Evolutionary conservation across 2,888 invertebrate genomes (phyloP).

Genomic region (Xestia rhomboidea): DNA sequence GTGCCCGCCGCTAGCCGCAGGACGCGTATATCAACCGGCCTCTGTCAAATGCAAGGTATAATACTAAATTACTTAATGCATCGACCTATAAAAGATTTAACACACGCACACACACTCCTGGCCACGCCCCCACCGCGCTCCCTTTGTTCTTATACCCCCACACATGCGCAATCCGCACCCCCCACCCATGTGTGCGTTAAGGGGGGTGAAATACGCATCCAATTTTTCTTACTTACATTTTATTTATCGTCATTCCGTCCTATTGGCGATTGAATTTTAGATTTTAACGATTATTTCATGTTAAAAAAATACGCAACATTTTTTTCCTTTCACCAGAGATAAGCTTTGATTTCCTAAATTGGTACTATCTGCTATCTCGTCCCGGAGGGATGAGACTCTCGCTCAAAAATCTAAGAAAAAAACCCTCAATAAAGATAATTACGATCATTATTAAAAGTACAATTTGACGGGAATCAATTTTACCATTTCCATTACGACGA

Average conservation of each 20-base stretch:
- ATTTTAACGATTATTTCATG: slow-evolving; percentile 75
- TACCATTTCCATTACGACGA: slow-evolving; percentile 85
- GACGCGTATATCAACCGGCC: slow-evolving; percentile 67
- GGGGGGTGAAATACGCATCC: slow-evolving; percentile 81
- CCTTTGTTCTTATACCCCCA: slow-evolving; percentile 82
- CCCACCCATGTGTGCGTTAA: slow-evolving; percentile 75
- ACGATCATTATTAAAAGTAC: slow-evolving; percentile 85
- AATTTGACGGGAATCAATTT: slow-evolving; percentile 87
- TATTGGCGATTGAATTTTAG: slow-evolving; percentile 73
- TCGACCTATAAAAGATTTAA: slow-evolving; percentile 90
- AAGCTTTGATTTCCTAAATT: slow-evolving; percentile 65
- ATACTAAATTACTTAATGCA: slow-evolving; percentile 90
- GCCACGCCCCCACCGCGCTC: slow-evolving; percentile 79
- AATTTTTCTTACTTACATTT: slow-evolving; percentile 85
- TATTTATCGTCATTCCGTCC: slow-evolving; percentile 73
- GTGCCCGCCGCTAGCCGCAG: slow-evolving; percentile 22
- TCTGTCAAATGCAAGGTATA: slow-evolving; percentile 87
- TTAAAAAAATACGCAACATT: slow-evolving; percentile 69
- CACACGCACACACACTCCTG: slow-evolving; percentile 78
- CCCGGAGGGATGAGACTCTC: slow-evolving; percentile 55
- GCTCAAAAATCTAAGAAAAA: slow-evolving; percentile 61
- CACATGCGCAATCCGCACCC: slow-evolving; percentile 78
- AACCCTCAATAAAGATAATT: slow-evolving; percentile 84
- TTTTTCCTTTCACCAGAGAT: slow-evolving; percentile 48
- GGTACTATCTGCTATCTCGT: slow-evolving; percentile 64